Base-by-base conservation (phyloP, 2,113 vertebrate species). In the Seriola aureovittata region DNA sequence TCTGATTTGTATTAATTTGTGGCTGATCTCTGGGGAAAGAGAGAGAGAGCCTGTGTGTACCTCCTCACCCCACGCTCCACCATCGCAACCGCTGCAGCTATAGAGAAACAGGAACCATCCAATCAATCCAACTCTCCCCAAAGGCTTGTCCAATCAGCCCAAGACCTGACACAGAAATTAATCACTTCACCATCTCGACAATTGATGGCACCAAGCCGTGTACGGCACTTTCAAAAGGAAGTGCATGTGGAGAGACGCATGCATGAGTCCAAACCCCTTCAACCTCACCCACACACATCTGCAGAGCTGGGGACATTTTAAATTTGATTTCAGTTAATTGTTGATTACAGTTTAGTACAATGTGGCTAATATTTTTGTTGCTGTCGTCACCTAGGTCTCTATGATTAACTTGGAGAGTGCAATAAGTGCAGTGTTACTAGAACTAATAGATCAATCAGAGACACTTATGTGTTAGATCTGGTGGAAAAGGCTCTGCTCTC, bases 1-100 rank as follows among this genome's bases (percentile, higher is more conserved):
- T 90, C 86, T 91, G 90, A 89, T 93, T 94, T 92, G 89, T 92
- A 95, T 94, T 93, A 75, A 93, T 94, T 92, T 93, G 82, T 16
- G 34, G 80, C 40, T 21, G 58, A 91, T 94, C 93, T 92, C 90
- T 57, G 40, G 89, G 84, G 92, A 82, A 76, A 70, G 71, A 71
- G 68, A 75, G 32, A 81, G 72, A 74, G n/a, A 62, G 50, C 13
- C 40, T 72, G 65, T 54, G 25, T 65, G 50, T 50, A 17, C 36
- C 59, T 44, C 55, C 36, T 52, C 54, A 17, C 29, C 72, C 55
- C 25, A 1, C 34, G 1, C 76, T 72, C 40, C 60, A 62, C 65
- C 70, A 77, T 83, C 68, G 69, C 32, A 44, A 57, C 83, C 34
- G 17, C 84, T 58, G 40, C 71, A 71, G 77, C 85, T 19, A 44